Conservation (phyloP, 2,797 vertebrate species). For the Luscinia megarhynchos region DNA sequence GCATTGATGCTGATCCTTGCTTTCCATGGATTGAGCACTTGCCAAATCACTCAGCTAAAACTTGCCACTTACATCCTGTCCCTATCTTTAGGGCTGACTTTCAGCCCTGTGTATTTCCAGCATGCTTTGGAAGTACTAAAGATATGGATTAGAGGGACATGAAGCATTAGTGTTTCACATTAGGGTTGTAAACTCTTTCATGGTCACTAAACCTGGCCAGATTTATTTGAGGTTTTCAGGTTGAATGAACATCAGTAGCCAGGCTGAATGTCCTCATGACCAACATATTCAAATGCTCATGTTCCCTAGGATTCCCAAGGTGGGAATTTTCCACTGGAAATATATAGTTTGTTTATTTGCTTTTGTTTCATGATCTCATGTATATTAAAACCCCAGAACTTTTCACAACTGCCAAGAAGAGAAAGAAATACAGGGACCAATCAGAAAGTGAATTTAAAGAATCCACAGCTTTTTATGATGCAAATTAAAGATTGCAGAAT, state of each 20-base stretch:
- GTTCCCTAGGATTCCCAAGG: neutral
- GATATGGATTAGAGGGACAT: neutral
- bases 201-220: neutral
- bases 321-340: neutral
- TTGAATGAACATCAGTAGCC: neutral
- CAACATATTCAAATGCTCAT: accelerated
- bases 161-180: neutral
- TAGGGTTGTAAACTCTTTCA: neutral
- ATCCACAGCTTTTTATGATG: neutral
- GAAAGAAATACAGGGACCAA: neutral
- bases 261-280: neutral
- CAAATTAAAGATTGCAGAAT: neutral
- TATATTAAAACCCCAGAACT: neutral
- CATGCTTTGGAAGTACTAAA: neutral
- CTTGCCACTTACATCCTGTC: neutral
- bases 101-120: neutral
- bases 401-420: neutral
- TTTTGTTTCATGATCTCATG: neutral
- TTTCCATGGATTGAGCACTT: neutral
- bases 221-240: neutral
- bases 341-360: neutral
- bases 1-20: neutral
- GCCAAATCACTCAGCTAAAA: neutral
- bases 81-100: neutral
- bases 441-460: neutral